Conservation (phyloP, 2,888 invertebrate genomes). For the Subacronicta megacephala region DNA sequence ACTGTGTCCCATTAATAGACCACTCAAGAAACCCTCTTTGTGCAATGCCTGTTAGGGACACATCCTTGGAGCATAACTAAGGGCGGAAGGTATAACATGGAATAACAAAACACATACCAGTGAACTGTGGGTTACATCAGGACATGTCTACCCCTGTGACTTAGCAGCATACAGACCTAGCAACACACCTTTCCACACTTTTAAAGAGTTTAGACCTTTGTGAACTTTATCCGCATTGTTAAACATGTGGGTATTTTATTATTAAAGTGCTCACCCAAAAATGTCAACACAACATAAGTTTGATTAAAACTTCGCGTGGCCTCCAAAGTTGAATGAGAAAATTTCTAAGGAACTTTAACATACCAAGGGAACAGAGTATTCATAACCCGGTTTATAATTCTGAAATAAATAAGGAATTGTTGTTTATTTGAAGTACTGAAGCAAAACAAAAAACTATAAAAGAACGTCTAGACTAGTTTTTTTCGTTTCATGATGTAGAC, state of each 20-base stretch:
- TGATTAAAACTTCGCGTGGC: conserved; percentile 50
- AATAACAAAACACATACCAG: no score
- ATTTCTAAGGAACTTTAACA: conserved; percentile 45
- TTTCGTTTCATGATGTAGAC: no score
- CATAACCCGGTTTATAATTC: conserved; percentile 39
- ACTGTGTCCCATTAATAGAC: no score
- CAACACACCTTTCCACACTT: conserved; percentile 2
- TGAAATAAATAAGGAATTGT: conserved; percentile 23
- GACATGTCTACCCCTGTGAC: no score
- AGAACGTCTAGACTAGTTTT: neutral
- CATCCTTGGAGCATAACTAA: no score
- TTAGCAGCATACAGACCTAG: no score
- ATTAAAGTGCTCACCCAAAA: conserved; percentile 44
- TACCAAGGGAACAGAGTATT: conserved; percentile 43
- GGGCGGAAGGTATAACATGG: no score
- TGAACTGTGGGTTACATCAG: no score
- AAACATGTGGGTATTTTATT: conserved; percentile 47
- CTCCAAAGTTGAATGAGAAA: conserved; percentile 47
- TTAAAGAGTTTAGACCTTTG: conserved; percentile 15
- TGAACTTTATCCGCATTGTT: neutral
- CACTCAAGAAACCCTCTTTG: no score
- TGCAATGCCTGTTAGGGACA: no score
- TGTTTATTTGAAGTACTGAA: conserved; percentile 21
- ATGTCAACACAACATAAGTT: conserved; percentile 53
- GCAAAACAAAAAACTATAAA: no score